phyloP scores from a whole-genome alignment of 2,797 vertebrate genomes.

The Lacerta bilineata region DNA sequence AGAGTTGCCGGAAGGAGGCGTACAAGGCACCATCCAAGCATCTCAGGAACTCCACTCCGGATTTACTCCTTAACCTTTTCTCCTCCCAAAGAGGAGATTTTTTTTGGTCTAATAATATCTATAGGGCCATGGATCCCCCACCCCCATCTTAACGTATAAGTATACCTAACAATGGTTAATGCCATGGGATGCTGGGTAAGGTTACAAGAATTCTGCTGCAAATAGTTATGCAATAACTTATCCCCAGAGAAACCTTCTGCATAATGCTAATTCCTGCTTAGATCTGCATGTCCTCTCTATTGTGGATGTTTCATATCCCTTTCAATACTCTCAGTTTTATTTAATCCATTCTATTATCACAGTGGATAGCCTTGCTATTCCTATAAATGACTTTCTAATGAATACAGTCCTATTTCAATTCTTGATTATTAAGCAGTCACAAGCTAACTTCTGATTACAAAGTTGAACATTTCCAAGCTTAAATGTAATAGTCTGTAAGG shows the following conservation, averaged over 20 bases:
- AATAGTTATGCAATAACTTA: conserved; percentile 19
- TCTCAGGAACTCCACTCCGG: too few species aligned
- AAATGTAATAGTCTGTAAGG: conserved; percentile 18
- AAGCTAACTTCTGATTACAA: conserved; percentile 38
- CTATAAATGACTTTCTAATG: conserved; percentile 37
- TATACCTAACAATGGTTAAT: background rate
- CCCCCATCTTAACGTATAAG: too few species aligned
- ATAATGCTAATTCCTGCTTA: conserved; percentile 10
- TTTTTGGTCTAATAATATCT: too few species aligned
- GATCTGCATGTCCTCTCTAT: background rate
- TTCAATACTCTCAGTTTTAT: conserved; percentile 20
- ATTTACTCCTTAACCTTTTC: too few species aligned
- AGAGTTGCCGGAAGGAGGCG: too few species aligned
- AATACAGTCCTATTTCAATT: conserved; percentile 23
- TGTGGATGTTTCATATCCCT: conserved; percentile 3
- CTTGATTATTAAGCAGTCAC: conserved; percentile 32
- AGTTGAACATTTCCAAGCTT: conserved; percentile 39
- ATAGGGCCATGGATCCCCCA: too few species aligned
- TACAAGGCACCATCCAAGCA: too few species aligned
- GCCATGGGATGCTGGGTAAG: background rate
- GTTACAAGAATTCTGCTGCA: background rate
- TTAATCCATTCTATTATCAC: conserved; percentile 39
- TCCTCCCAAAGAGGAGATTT: too few species aligned
- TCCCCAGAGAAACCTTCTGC: background rate
- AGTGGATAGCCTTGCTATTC: conserved; percentile 24